Base-by-base conservation (phyloP, 2,113 vertebrate species). In the Oceanodroma tethys region DNA sequence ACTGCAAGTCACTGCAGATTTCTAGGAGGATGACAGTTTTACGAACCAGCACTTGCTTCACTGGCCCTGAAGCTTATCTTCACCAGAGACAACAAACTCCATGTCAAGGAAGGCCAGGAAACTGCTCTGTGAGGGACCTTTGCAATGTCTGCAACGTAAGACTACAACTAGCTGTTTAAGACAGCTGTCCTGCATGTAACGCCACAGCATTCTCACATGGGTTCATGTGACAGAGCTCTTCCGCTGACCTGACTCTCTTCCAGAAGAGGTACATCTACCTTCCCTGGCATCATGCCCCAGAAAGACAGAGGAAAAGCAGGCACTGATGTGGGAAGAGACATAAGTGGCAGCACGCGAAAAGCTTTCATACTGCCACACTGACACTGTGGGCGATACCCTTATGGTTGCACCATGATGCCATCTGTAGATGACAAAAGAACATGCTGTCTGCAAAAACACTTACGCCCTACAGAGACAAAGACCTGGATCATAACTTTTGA, bases 131-230 rank as follows among this genome's bases (percentile, higher is more conserved):
- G 65, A 90, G 38, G 13, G 14, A 48, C 55, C 50, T 78, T 59
- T 62, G 60, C 73, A 78, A 78, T 0, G 0, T 22, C 52, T 92
- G 62, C 66, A 59, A 53, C 0, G 0, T 9, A 38, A 36, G 70
- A 55, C 25, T 67, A 53, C 52, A 78, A 66, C 10, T 36, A 81
- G 19, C 10, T 81, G 56, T n/a, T 59, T 26, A n/a, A 66, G 32
- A 70, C 50, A 81, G 50, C 53, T 56, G 23, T 55, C 43, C 56
- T 72, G 74, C 43, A 48, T 11, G 10, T 45, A 87, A 45, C 9
- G 26, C 20, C 12, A n/a, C 65, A 81, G 60, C 55, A 42, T 74
- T 81, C 47, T 65, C 56, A 38, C 5, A 6, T 5, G 22, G 22
- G 16, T 50, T 80, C 66, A 32, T 2, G 34, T 43, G 74, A 55